These are phyloP conservation scores for Amphibalanus amphitrite DNA, from an alignment of 1,140 invertebrate species.

Conservation along the genomic window DNA sequence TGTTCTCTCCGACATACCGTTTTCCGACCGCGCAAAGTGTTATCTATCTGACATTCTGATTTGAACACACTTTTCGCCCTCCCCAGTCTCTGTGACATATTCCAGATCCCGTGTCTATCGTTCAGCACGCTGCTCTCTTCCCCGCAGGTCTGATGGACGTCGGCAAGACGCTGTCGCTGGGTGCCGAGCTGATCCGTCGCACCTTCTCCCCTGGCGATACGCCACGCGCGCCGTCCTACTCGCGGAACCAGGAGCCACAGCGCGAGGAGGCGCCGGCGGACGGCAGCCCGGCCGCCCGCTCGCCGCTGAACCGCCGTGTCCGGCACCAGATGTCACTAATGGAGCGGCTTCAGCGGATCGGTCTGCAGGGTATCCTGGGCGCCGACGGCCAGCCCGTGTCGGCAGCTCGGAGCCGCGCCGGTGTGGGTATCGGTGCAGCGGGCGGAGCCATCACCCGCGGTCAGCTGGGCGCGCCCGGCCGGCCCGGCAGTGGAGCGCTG, in stretches of 20 bases:
- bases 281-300: background rate
- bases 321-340: conserved; percentile 2
- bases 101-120: no score
- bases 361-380: background rate
- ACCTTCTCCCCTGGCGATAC: conserved; percentile 36
- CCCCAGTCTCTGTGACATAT: no score
- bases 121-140: conserved; percentile 8
- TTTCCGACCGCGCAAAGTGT: no score
- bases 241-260: conserved; percentile 29
- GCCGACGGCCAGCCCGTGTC: background rate
- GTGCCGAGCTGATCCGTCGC: conserved; percentile 53
- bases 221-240: conserved; percentile 24
- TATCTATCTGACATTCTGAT: no score
- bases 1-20: no score
- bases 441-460: background rate
- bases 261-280: conserved; percentile 31
- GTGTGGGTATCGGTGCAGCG: no score
- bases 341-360: background rate
- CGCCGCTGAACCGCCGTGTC: conserved; percentile 4
- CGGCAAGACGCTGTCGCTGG: conserved; percentile 33
- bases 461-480: background rate
- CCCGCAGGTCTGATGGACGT: conserved; percentile 26
- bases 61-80: no score
- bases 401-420: background rate
- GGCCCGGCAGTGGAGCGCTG: background rate